These are phyloP conservation scores for Dasyurus viverrinus DNA, from an alignment of 2,113 vertebrate species.

Conservation along the genomic window DNA sequence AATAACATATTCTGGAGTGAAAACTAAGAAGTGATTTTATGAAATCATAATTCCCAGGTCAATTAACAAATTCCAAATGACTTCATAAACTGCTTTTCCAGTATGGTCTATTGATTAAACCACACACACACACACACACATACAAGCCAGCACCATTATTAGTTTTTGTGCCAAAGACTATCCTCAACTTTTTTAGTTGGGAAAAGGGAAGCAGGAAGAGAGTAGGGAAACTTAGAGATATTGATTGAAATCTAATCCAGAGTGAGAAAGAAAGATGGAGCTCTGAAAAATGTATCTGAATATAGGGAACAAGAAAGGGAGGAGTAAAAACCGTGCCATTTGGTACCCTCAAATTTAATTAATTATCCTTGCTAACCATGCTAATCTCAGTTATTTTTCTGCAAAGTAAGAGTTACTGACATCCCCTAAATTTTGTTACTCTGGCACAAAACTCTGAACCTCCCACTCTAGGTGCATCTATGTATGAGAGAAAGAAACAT, in stretches of 20 bases:
- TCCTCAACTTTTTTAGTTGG: neutral
- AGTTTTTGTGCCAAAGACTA: neutral
- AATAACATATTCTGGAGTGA: neutral
- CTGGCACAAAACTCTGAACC: neutral
- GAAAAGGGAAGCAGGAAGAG: neutral
- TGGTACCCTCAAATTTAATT: neutral
- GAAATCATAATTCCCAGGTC: neutral
- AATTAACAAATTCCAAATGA: conserved; percentile 21
- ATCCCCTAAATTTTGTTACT: neutral
- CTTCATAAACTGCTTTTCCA: neutral
- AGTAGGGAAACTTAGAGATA: neutral
- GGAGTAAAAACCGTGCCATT: neutral
- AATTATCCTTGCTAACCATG: neutral
- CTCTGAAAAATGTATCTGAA: neutral
- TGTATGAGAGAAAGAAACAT: neutral
- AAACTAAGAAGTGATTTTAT: neutral
- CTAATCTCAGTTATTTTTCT: too few relatives aligned
- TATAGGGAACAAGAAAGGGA: neutral
- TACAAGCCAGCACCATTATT: neutral
- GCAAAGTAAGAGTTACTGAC: neutral
- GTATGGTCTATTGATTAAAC: neutral
- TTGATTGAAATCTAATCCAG: neutral
- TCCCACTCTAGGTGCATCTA: neutral
- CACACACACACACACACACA: neutral
- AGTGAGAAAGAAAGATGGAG: neutral